Conservation (phyloP, 2,113 vertebrate genomes). For the Blennius ocellaris region DNA sequence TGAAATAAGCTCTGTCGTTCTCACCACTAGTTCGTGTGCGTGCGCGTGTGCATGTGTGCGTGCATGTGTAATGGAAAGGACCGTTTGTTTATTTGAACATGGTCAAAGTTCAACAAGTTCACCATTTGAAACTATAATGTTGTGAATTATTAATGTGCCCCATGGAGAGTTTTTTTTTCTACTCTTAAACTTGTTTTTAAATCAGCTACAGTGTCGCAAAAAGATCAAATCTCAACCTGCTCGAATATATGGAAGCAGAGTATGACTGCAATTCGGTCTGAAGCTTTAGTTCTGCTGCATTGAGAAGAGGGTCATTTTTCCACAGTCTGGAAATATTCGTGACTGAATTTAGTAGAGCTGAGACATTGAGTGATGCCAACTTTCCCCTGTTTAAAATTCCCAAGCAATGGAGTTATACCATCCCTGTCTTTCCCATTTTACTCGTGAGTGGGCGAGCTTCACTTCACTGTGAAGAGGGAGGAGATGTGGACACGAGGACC, state of each 20-base stretch:
- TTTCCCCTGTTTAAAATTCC: slow-evolving; percentile 87
- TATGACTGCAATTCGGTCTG: slow-evolving; percentile 49
- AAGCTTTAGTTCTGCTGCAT: slow-evolving; percentile 62
- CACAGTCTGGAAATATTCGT: slow-evolving; percentile 80
- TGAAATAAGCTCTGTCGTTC: slow-evolving; percentile 74
- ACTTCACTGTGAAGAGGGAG: slow-evolving; percentile 55
- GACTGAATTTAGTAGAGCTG: slow-evolving; percentile 74
- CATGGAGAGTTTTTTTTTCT: not conserved
- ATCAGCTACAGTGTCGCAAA: slow-evolving; percentile 19
- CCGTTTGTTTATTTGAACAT: slow-evolving; percentile 67
- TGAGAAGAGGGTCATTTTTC: slow-evolving; percentile 69
- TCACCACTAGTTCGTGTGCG: slow-evolving; percentile 27
- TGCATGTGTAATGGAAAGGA: slow-evolving; percentile 70
- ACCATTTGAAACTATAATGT: slow-evolving; percentile 2
- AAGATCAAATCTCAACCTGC: slow-evolving; percentile 51
- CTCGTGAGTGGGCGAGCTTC: slow-evolving; percentile 69
- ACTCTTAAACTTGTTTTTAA: slow-evolving; percentile 1
- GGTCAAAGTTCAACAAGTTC: slow-evolving; percentile 71
- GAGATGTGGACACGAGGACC: slow-evolving; percentile 33
- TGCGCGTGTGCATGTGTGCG: slow-evolving; percentile 40
- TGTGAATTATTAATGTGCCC: slow-evolving; percentile 11
- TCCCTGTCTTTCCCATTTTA: slow-evolving; percentile 77
- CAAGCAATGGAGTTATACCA: slow-evolving; percentile 80
- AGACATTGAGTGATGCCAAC: slow-evolving; percentile 76
- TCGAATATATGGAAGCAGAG: slow-evolving; percentile 44